These are phyloP conservation scores for Drosophila atripex DNA, from an alignment of 2,888 invertebrate genomes.

Conservation along the genomic window DNA sequence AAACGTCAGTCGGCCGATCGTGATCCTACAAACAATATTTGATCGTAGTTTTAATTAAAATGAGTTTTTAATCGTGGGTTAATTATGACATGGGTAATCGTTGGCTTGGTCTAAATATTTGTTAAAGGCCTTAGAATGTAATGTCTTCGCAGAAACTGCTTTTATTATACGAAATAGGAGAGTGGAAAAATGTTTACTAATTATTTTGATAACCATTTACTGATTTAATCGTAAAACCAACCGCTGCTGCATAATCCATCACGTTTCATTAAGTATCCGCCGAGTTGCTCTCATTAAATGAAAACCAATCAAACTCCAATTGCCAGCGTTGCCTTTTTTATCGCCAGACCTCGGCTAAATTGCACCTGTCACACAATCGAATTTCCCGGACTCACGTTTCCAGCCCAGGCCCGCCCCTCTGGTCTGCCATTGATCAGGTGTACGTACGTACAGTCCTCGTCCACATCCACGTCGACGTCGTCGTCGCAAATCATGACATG, in stretches of 20 bases:
- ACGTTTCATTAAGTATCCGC: constrained; percentile 36
- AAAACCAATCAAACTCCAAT: constrained; percentile 49
- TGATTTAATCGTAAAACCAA: neutral
- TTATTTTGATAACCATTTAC: neutral
- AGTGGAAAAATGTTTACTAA: neutral
- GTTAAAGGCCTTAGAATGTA: neutral
- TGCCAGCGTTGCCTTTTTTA: constrained; percentile 26
- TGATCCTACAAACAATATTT: constrained; percentile 35
- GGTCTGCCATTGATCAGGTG: constrained; percentile 25
- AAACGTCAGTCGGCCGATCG: constrained; percentile 29
- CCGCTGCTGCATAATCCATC: constrained; percentile 31
- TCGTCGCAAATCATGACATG: constrained; percentile 81
- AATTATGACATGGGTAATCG: constrained; percentile 1
- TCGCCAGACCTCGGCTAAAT: constrained; percentile 66
- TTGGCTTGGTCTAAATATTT: constrained; percentile 10
- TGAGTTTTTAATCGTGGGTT: constrained; percentile 7
- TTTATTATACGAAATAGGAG: no score
- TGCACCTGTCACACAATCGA: constrained; percentile 74
- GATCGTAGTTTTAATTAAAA: constrained; percentile 31
- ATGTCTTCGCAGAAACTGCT: no score
- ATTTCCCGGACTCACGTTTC: constrained; percentile 24
- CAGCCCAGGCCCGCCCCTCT: constrained; percentile 7
- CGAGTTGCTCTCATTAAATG: constrained; percentile 54
- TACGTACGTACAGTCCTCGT: constrained; percentile 4
- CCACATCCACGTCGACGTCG: constrained; percentile 10